Evolutionary conservation across 35 echinoderm and acorn worm species (phyloP), one percentile per base, ranked within the genome.

Genomic region (Ptychodera flava): DNA sequence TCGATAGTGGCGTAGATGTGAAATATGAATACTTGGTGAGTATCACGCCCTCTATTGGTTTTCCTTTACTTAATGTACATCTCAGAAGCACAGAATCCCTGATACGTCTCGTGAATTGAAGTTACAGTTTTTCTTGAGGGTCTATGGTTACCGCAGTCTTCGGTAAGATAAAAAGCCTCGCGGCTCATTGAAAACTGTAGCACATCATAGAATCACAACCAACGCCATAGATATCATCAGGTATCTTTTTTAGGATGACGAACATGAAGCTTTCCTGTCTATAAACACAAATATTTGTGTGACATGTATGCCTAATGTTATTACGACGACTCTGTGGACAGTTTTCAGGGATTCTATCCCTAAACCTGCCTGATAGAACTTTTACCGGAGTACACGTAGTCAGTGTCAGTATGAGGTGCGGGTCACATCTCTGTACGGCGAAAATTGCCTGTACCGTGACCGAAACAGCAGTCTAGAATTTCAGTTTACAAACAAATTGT

Each of bases 21-120:
- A 84, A 84, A 1, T 90, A 85, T 79, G 37, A 78, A 32, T 85
- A 90, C 76, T 83, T 86, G 89, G 89, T 91, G 30, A 32, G 89
- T 90, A 27, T 33, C 30, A n/a, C n/a, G n/a, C 6, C 45, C 6
- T 64, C 6, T 22, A 64, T 64, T 64, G 45, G 22, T 64, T 6
- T 12, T 64, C 45, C 22, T 64, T 64, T 64, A 22, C 45, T n/a
- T 12, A 64, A 22, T 64, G 45, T 64, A 22, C 6, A 64, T 64
- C 45, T 22, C 45, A n/a, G n/a, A n/a, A n/a, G n/a, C n/a, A n/a
- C n/a, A n/a, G n/a, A n/a, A n/a, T n/a, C n/a, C n/a, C n/a, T n/a
- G n/a, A n/a, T n/a, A n/a, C n/a, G n/a, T n/a, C n/a, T n/a, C n/a
- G n/a, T n/a, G n/a, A n/a, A n/a, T n/a, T n/a, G n/a, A n/a, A n/a